Evolutionary conservation across 2,797 vertebrate genomes (phyloP).

Genomic region (Moxostoma hubbsi): DNA sequence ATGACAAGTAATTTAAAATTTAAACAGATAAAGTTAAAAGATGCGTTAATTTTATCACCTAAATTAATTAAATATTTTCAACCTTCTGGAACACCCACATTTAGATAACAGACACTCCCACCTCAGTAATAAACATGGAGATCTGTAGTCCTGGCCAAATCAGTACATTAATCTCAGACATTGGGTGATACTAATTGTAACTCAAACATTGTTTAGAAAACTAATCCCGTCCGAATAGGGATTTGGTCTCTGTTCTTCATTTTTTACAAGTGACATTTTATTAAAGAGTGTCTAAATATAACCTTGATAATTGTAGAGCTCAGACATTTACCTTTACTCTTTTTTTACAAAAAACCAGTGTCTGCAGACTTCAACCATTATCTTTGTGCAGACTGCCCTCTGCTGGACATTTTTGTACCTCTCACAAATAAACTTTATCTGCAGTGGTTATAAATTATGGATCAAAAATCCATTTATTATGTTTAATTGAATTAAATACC

Average conservation of each 20-base stretch:
- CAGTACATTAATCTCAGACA: no score
- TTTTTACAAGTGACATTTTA: constrained; percentile 31
- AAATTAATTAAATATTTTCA: no score
- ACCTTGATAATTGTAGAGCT: constrained; percentile 12
- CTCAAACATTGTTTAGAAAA: no score
- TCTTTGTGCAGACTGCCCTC: constrained; percentile 42
- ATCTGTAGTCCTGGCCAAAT: no score
- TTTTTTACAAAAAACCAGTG: background rate
- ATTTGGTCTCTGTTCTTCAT: constrained; percentile 15
- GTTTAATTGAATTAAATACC: constrained; percentile 7
- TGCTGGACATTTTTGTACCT: constrained; percentile 22
- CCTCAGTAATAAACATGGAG: no score
- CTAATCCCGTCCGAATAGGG: no score
- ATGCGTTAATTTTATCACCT: no score
- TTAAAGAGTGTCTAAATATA: constrained; percentile 45
- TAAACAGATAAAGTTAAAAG: no score
- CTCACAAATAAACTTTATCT: background rate
- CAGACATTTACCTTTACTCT: constrained; percentile 9
- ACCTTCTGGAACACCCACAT: no score
- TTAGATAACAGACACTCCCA: no score
- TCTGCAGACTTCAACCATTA: background rate
- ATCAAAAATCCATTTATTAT: constrained; percentile 19
- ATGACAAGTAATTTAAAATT: no score
- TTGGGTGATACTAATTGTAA: no score
- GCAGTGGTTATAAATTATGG: constrained; percentile 32